Evolutionary conservation across 2,797 vertebrate genomes (phyloP), one percentile per base, ranked within the genome.

Genomic region (Lindbergichthys nudifrons): DNA sequence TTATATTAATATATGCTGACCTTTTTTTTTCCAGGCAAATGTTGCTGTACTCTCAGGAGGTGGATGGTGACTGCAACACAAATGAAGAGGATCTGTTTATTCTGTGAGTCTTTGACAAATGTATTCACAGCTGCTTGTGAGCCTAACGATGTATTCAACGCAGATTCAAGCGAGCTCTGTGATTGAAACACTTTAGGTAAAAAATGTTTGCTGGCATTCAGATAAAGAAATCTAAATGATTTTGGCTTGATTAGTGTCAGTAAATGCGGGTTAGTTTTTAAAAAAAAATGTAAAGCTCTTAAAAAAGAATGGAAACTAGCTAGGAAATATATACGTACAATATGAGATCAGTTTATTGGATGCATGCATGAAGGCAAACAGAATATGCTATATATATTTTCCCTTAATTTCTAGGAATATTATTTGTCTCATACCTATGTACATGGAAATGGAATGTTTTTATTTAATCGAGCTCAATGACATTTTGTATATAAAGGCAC

Each of bases 31-130:
- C 32, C 88, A 99, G 98, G 91, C 98, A 99, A 93, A 88, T 98
- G 96, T 90, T 99, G 91, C 93, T 98, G 86, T 99, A 99, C 90
- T 96, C 97, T 81, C 98, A 99, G 92, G 98, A 99, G 87, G 96
- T 98, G 69, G 96, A 96, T 19, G 97, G 94, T 71, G 97, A 99
- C 69, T 97, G 96, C 88, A 95, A 91, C 18, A 96, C 97, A 10
- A 99, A 96, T 45, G 98, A 99, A 92, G 98, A 99, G 92, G 98
- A 99, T 82, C 98, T 99, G 63, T 99, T 99, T 69, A 98, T 99
- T 80, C 89, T 99, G 98, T 99, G 88, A 98, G 98, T 98, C 52
- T 18, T 61, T 66, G 26, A 64, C n/a, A n/a, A 5, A n/a, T 42
- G 3, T 42, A 39, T 57, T 64, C 39, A 51, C 5, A 21, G 26